Percentiles rank a stretch among this genome's conserved stretches.
phyloP scores from a whole-genome alignment of 2,888 invertebrate species.

The Dicroscelio sp. region DNA sequence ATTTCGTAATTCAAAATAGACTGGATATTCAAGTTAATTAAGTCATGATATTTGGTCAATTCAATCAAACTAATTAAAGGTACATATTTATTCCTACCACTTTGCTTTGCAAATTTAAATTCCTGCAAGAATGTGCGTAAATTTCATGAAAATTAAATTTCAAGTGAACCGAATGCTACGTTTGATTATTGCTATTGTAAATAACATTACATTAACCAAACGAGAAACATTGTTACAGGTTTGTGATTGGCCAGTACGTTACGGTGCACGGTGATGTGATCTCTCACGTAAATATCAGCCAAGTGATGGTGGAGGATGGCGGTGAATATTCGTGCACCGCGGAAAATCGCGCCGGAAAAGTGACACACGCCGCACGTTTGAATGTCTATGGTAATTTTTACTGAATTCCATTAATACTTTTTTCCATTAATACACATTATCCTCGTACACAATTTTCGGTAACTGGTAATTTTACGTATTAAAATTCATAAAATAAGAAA shows the following conservation, averaged over 20 bases:
- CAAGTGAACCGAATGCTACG: neutral
- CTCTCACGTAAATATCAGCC: slow-evolving; percentile 96
- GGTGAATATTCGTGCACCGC: slow-evolving; percentile 96
- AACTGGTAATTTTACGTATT: too few species aligned
- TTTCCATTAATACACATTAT: too few species aligned
- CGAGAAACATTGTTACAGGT: slow-evolving; percentile 91
- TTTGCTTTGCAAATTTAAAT: neutral
- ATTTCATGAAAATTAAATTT: neutral
- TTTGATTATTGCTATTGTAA: slow-evolving; percentile 27
- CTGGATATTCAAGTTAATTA: too few species aligned
- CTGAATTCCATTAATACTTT: slow-evolving; percentile 59
- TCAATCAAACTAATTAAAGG: too few species aligned
- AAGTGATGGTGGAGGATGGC: slow-evolving; percentile 95
- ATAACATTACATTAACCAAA: slow-evolving; percentile 50
- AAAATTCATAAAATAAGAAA: too few species aligned
- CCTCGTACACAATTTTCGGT: too few species aligned
- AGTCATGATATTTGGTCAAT: too few species aligned
- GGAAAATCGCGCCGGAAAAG: slow-evolving; percentile 95
- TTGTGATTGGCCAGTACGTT: slow-evolving; percentile 95
- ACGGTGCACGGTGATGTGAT: slow-evolving; percentile 96
- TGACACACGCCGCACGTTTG: slow-evolving; percentile 92
- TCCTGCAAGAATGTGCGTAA: slow-evolving; percentile 17
- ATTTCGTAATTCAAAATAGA: too few species aligned
- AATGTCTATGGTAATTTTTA: slow-evolving; percentile 95
- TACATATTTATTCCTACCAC: too few species aligned